Base-by-base conservation (phyloP, 2,113 vertebrate genomes). In the Castor canadensis region DNA sequence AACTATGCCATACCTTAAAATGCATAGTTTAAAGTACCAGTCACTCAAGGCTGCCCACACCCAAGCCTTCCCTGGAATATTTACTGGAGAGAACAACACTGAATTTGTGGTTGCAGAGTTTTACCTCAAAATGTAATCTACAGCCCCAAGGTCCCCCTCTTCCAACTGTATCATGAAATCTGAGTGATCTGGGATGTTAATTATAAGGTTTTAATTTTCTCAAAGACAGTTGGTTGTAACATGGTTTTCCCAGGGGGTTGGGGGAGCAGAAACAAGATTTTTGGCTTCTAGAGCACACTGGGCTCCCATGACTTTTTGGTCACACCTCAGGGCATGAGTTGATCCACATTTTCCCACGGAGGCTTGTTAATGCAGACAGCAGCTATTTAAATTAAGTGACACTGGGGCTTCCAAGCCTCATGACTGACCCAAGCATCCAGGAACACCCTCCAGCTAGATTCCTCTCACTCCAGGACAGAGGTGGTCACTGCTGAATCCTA, bases 71-170 rank as follows among this genome's bases (percentile, higher is more conserved):
- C 60, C 69, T 95, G 66, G 79, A 97, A 52, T 79, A 26, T 96
- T 96, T 94, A 85, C 26, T 49, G 30, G 1, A 1, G 35, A 58
- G 2, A 77, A 96, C 75, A 97, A 12, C 66, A 58, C 11, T 0
- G 0, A 38, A 91, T 88, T 64, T 97, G 85, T 5, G 22, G 98
- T 93, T 87, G 47, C 35, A 43, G 56, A 86, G 54, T 95, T 96
- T 93, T 83, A 94, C 85, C 85, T 98, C 95, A 76, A 84, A 93
- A 95, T 86, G 45, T 97, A 91, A 95, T 96, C 94, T 66, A 80
- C 83, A 80, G 8, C 64, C 58, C 64, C 40, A n/a, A 88, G 87
- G 89, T 95, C 71, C 54, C 92, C 28, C n/a, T 52, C 17, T 93
- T 94, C 56, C 81, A 96, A n/a, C 6, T 94, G 43, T 49, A 24